phyloP scores from a whole-genome alignment of 2,113 vertebrate genomes.

The Callocephalon fimbriatum region DNA sequence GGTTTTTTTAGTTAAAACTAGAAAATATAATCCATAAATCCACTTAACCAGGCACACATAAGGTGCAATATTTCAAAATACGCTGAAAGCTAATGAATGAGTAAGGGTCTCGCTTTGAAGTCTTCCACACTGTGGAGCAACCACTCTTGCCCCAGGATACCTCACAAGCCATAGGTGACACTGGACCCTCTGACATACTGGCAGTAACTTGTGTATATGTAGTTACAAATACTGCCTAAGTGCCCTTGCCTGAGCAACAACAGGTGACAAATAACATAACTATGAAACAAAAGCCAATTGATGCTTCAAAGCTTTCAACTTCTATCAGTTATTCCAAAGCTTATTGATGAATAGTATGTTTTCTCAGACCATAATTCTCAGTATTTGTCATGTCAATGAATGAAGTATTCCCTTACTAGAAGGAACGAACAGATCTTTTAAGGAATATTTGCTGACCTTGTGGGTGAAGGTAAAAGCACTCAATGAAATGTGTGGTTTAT shows the following conservation, averaged over 20 bases:
- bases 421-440: not conserved
- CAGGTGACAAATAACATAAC: not conserved
- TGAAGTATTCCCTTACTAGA: not conserved
- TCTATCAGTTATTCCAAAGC: not conserved
- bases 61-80: not conserved
- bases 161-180: not conserved
- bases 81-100: not conserved
- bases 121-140: accelerated
- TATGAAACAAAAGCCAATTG: not conserved
- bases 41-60: not conserved
- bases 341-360: constrained; percentile 4
- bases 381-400: not conserved
- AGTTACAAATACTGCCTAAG: not conserved
- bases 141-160: not conserved
- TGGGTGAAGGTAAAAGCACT: not conserved
- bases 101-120: not conserved
- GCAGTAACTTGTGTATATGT: not conserved
- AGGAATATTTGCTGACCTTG: not conserved
- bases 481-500: not conserved
- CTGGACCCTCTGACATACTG: not conserved
- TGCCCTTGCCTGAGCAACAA: not conserved
- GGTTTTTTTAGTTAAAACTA: not conserved
- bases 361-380: not conserved
- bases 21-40: not conserved
- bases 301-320: not conserved